Evolutionary conservation across 2,113 vertebrate genomes (phyloP).

Genomic region (Notarius quadriscutis): DNA sequence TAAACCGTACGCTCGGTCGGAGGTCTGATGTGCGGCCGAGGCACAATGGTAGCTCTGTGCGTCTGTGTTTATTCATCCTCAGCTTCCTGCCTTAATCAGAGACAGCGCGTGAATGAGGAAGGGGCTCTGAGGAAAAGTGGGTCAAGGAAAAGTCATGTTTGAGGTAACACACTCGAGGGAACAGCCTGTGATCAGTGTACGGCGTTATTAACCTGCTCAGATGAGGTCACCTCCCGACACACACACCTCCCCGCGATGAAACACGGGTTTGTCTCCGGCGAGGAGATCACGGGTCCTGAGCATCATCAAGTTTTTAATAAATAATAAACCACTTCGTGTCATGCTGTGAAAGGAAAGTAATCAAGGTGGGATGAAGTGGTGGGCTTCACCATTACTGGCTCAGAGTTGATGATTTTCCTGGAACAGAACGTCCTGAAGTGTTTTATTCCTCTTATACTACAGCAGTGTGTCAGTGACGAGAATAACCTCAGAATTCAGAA

Average conservation of each 20-base stretch:
- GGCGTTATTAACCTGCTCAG: conserved; percentile 71
- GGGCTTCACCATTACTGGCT: not conserved
- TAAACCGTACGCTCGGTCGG: conserved; percentile 63
- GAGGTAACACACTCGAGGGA: conserved; percentile 72
- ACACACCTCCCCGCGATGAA: conserved; percentile 2
- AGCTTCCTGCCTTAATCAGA: conserved; percentile 75
- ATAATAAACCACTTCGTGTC: not conserved
- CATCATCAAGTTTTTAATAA: too few relatives aligned
- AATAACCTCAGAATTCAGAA: not conserved
- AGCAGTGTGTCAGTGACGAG: not conserved
- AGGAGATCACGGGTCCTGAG: not conserved
- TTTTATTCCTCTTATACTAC: too few relatives aligned
- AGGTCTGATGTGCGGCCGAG: conserved; percentile 71
- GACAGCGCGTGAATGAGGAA: conserved; percentile 49
- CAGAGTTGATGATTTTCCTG: not conserved
- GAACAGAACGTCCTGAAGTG: not conserved
- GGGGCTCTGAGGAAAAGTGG: conserved; percentile 60
- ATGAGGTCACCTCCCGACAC: conserved; percentile 68
- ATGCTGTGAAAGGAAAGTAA: not conserved
- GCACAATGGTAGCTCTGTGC: conserved; percentile 76
- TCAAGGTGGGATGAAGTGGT: not conserved
- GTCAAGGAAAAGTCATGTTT: conserved; percentile 78
- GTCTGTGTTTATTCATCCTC: conserved; percentile 75
- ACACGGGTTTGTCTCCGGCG: not conserved
- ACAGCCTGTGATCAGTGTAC: conserved; percentile 70